Percentiles rank a stretch among this genome's conserved stretches.
phyloP scores from a whole-genome alignment of 2,797 vertebrate species.

The Sebastes minor region DNA sequence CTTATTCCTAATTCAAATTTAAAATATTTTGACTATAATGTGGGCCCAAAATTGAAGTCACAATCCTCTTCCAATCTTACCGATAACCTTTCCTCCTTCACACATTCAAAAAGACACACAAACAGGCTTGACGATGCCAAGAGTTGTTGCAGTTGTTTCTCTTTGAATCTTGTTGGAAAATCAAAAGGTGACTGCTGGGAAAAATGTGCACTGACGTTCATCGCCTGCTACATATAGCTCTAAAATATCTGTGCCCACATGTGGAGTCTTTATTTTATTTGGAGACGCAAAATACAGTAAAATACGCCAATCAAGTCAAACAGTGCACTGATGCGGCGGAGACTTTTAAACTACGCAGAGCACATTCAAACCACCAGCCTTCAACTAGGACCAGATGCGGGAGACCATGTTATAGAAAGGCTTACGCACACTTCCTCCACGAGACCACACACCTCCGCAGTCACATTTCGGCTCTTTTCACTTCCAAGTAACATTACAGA shows the following conservation, averaged over 20 bases:
- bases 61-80: neutral
- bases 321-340: conserved; percentile 35
- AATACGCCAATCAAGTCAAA: conserved; percentile 56
- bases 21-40: neutral
- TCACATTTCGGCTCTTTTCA: conserved; percentile 40
- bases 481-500: conserved; percentile 32
- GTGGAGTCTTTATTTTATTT: conserved; percentile 13
- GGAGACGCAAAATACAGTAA: conserved; percentile 6
- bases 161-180: neutral
- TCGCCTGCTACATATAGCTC: neutral
- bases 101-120: neutral
- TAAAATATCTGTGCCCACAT: neutral
- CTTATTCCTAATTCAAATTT: neutral
- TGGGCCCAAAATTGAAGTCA: neutral
- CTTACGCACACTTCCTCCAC: conserved; percentile 46
- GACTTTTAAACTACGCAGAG: conserved; percentile 40
- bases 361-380: conserved; percentile 59
- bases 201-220: neutral
- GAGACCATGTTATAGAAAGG: conserved; percentile 50
- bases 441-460: conserved; percentile 68
- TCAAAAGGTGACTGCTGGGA: neutral
- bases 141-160: neutral
- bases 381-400: conserved; percentile 72
- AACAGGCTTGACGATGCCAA: neutral
- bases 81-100: neutral